Conservation (phyloP, 2,888 invertebrate genomes). For the Dicyrtoma fusca region DNA sequence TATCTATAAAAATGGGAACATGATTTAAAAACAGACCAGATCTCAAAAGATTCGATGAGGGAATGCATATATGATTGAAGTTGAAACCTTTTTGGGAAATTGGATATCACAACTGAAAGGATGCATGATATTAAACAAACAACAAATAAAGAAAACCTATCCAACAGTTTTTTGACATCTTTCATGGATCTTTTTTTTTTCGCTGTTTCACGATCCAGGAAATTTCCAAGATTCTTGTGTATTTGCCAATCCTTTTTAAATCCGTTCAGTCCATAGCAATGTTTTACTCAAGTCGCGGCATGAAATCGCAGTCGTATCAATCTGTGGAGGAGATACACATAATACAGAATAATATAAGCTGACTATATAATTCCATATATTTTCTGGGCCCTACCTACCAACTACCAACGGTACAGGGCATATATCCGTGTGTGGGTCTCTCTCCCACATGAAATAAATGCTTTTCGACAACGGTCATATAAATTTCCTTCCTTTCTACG, state of each 20-base stretch:
- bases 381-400: too few relatives aligned
- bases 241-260: slow-evolving; percentile 30
- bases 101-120: slow-evolving; percentile 53
- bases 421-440: background rate
- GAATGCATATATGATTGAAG: slow-evolving; percentile 50
- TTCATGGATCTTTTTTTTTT: slow-evolving; percentile 21
- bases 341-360: too few relatives aligned
- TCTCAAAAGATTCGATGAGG: slow-evolving; percentile 34
- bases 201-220: slow-evolving; percentile 26
- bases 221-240: slow-evolving; percentile 28
- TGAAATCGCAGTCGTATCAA: slow-evolving; percentile 9
- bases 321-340: background rate
- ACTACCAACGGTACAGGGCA: too few relatives aligned
- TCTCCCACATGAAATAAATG: background rate
- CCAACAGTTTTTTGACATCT: slow-evolving; percentile 50
- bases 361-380: background rate
- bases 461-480: background rate
- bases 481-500: slow-evolving; percentile 8
- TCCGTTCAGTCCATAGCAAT: slow-evolving; percentile 22
- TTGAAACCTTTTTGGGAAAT: slow-evolving; percentile 56
- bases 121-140: slow-evolving; percentile 51
- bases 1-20: slow-evolving; percentile 1
- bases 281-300: slow-evolving; percentile 3
- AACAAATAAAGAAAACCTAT: slow-evolving; percentile 53
- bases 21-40: slow-evolving; percentile 32